phyloP scores from a whole-genome alignment of 2,113 vertebrate genomes.

The zebrafish (Danio rerio) region GRCz12tu NC_133191.1:21046001-21046500 shows the following conservation, averaged over 20 bases:
- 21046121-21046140: no score
- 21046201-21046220: constrained; percentile 11
- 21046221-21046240: constrained; percentile 80
- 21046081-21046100: neutral
- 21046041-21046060: neutral
- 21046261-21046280: constrained; percentile 86
- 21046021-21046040: neutral
- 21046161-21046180: neutral
- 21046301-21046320: constrained; percentile 87
- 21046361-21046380: constrained; percentile 81
- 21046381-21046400: constrained; percentile 90
- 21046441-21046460: neutral
- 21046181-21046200: constrained; percentile 20
- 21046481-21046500: neutral
- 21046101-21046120: neutral
- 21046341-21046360: constrained; percentile 82
- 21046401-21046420: constrained; percentile 86
- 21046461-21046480: neutral
- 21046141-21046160: neutral
- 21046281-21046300: constrained; percentile 87
- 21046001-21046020: constrained; percentile 4
- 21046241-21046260: constrained; percentile 87
- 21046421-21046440: neutral
- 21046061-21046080: neutral
- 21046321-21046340: constrained; percentile 86